A percentile compares a stretch with the other conserved stretches of the same genome.
Conservation (phyloP, 2,888 invertebrate genomes). For the Drosophila robusta region DNA sequence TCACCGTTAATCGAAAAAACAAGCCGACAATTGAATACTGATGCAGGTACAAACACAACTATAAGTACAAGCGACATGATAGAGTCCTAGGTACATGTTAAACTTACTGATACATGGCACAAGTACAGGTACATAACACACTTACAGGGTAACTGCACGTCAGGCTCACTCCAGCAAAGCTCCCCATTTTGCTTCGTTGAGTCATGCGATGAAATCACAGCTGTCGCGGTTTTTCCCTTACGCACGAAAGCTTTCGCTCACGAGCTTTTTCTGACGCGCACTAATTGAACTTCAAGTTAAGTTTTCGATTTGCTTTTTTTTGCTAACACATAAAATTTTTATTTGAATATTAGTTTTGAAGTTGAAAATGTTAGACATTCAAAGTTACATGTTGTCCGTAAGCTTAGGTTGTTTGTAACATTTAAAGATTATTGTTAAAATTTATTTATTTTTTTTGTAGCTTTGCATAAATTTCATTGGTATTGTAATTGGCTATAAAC, state of each 20-base stretch:
- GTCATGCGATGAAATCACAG: conserved; percentile 45
- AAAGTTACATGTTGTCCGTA: conserved; percentile 68
- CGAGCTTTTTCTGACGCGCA: conserved; percentile 48
- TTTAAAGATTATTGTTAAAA: conserved; percentile 57
- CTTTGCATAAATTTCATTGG: conserved; percentile 71
- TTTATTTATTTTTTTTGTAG: conserved; percentile 41
- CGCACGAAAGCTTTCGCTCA: conserved; percentile 32
- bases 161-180: background rate
- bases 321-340: conserved; percentile 74
- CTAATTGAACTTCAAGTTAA: conserved; percentile 1
- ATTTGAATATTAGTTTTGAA: conserved; percentile 73
- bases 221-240: conserved; percentile 27
- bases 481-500: conserved; percentile 29
- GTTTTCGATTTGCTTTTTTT: background rate
- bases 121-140: background rate
- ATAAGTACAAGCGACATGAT: too few species aligned
- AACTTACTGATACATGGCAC: background rate
- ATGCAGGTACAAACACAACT: too few species aligned
- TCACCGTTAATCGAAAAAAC: too few species aligned
- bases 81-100: background rate
- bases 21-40: too few species aligned
- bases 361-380: conserved; percentile 76
- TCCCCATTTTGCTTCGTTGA: conserved; percentile 21
- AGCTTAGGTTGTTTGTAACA: conserved; percentile 65
- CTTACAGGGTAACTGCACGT: conserved; percentile 19